Evolutionary conservation across 2,113 vertebrate genomes (phyloP), one percentile per base, ranked within the genome.

Genomic region (Triplophysa rosa): DNA sequence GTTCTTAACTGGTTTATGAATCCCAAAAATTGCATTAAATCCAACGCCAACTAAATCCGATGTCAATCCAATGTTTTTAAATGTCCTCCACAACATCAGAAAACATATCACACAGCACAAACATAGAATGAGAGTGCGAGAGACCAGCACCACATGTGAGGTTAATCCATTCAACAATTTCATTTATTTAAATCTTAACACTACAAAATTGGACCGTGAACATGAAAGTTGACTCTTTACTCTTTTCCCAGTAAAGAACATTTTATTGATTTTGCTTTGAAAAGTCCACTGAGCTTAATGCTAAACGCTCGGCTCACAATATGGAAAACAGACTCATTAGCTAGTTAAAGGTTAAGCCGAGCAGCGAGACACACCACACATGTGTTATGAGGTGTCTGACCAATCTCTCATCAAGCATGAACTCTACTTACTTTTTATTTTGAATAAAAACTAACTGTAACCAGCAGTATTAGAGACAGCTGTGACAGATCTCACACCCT

Each of bases 351-450:
- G 52, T 40, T 63, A 74, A 56, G 11, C 52, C 8, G 9, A 58
- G 56, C 54, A 61, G 21, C 10, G 23, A 40, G 11, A 59, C 21
- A 72, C 29, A 4, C 11, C 17, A 17, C 37, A 24, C 8, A 4
- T 8, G n/a, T 24, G 56, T 66, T 58, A 61, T 23, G 14, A 58
- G 69, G 62, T 45, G 56, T 74, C 67, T 66, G 37, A 67, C 16
- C 5, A 19, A 37, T 68, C 47, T 74, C 68, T 84, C 79, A 74
- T 78, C 72, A 81, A 77, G 63, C 17, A 13, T 42, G 21, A 67
- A 62, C 23, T 23, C 54, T 58, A 21, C 54, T 58, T 58, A 58
- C 54, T 58, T 58, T 58, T 21, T 13, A 4, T 2, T 10, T 67
- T 61, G 19, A 63, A 77, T 19, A 66, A 37, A 71, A 17, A 54